Evolutionary conservation across 2,113 vertebrate species (phyloP).

Genomic region (Merops nubicus): DNA sequence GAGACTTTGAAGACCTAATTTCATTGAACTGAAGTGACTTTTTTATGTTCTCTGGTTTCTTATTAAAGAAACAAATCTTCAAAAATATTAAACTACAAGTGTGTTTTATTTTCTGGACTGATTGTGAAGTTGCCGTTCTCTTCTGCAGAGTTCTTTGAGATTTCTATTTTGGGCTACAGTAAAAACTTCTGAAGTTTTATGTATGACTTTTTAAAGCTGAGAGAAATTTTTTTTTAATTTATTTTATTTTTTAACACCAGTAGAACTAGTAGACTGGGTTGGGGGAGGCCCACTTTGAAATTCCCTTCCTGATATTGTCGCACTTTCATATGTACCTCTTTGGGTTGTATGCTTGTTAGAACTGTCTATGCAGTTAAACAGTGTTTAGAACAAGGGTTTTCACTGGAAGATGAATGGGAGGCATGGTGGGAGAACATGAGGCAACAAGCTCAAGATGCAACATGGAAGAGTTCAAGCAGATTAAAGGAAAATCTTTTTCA

Average conservation of each 20-base stretch:
- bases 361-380: background rate
- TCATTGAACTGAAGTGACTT: background rate
- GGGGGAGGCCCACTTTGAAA: background rate
- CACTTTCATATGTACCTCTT: background rate
- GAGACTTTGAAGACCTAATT: background rate
- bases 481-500: background rate
- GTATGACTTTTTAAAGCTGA: background rate
- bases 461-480: background rate
- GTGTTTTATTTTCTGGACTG: background rate
- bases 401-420: background rate
- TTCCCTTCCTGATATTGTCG: background rate
- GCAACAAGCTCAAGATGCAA: background rate
- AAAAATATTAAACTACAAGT: background rate
- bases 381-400: background rate
- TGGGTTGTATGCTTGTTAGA: background rate
- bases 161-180: background rate
- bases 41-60: background rate
- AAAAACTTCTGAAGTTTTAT: background rate
- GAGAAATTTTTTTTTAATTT: background rate
- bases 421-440: background rate
- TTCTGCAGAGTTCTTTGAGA: background rate
- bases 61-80: background rate
- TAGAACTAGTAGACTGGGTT: background rate
- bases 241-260: too few species aligned
- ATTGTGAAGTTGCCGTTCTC: background rate